Evolutionary conservation across 2,888 invertebrate species (phyloP).

Genomic region (Aspidiotus destructor): DNA sequence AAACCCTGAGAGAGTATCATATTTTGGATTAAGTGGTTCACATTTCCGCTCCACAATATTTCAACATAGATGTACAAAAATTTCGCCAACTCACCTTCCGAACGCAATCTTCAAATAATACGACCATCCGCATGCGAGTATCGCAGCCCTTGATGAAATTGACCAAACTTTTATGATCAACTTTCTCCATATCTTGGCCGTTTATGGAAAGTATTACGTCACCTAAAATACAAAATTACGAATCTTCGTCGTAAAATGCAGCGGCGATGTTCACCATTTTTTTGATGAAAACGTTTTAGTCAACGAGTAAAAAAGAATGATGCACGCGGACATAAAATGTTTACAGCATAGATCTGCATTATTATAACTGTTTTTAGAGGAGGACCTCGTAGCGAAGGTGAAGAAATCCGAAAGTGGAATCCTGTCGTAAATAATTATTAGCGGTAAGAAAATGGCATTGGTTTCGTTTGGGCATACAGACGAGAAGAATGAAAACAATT

Average conservation of each 20-base stretch:
- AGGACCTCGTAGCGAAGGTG: neutral
- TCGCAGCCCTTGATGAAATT: slow-evolving; percentile 83
- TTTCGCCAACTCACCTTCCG: slow-evolving; percentile 56
- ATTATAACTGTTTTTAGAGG: neutral
- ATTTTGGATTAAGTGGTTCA: no score
- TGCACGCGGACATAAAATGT: neutral
- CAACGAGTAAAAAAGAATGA: neutral
- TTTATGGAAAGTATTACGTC: slow-evolving; percentile 94
- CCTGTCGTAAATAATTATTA: neutral
- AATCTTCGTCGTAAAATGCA: no score
- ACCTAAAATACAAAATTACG: slow-evolving; percentile 44
- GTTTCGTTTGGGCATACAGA: no score
- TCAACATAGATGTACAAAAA: neutral
- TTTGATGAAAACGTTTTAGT: no score
- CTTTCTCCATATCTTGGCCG: slow-evolving; percentile 87
- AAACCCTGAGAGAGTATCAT: no score
- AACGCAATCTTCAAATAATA: slow-evolving; percentile 92
- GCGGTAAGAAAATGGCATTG: no score
- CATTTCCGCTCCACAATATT: no score
- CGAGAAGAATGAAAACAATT: no score
- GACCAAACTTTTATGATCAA: slow-evolving; percentile 89
- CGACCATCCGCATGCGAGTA: slow-evolving; percentile 86
- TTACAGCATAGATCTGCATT: no score
- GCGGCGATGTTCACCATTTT: no score
- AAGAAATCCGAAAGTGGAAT: slow-evolving; percentile 2